A percentile compares a stretch with the other conserved stretches of the same genome.
phyloP scores from a whole-genome alignment of 2,797 vertebrate genomes.

The Columba guinea region DNA sequence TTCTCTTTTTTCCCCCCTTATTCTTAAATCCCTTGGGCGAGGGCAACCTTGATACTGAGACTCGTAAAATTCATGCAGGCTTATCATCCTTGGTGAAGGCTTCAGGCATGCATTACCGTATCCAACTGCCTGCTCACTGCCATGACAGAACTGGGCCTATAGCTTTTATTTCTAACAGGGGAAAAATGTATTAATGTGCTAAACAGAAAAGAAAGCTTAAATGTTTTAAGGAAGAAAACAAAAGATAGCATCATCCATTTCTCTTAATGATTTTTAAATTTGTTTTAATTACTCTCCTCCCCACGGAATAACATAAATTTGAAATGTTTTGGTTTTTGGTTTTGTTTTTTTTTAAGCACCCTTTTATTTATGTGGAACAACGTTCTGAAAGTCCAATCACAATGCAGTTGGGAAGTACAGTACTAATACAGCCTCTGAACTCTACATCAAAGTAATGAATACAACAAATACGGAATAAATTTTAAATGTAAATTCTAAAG shows the following conservation, averaged over 20 bases:
- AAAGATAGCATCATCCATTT: neutral
- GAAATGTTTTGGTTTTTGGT: neutral
- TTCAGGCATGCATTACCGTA: slow-evolving; percentile 80
- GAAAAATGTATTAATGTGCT: slow-evolving; percentile 57
- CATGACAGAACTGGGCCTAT: slow-evolving; percentile 79
- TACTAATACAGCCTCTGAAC: slow-evolving; percentile 40
- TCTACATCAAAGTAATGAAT: slow-evolving; percentile 23
- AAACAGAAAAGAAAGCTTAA: slow-evolving; percentile 47
- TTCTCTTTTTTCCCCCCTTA: slow-evolving; percentile 78
- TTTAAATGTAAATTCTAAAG: slow-evolving; percentile 21
- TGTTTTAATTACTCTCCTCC: slow-evolving; percentile 43
- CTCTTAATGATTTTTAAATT: slow-evolving; percentile 59
- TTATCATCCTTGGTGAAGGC: slow-evolving; percentile 88
- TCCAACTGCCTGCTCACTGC: slow-evolving; percentile 77
- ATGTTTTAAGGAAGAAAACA: slow-evolving; percentile 11
- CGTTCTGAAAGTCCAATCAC: slow-evolving; percentile 44
- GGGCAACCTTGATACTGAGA: slow-evolving; percentile 90
- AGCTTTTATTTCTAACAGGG: slow-evolving; percentile 73
- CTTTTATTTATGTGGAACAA: slow-evolving; percentile 27
- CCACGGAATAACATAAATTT: slow-evolving; percentile 14
- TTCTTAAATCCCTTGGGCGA: slow-evolving; percentile 86
- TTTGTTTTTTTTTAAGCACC: neutral
- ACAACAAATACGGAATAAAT: slow-evolving; percentile 21
- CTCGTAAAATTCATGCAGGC: slow-evolving; percentile 89
- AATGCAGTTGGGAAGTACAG: neutral